Evolutionary conservation across 2,888 invertebrate species (phyloP).

Genomic region (Parnassius smintheus): DNA sequence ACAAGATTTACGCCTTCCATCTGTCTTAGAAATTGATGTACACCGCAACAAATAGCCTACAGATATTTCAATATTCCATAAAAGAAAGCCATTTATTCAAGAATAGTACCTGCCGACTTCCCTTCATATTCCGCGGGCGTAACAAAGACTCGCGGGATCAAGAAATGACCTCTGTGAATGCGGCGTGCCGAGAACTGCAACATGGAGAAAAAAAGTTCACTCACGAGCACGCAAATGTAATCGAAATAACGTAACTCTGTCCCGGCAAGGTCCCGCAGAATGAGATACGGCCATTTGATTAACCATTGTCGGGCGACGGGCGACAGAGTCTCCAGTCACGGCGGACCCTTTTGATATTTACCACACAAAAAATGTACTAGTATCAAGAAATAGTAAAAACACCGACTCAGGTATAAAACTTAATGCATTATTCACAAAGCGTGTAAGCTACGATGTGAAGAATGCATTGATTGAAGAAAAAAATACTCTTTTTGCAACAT

Average conservation of each 20-base stretch:
- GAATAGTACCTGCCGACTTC: constrained; percentile 53
- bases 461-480: constrained; percentile 13
- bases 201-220: constrained; percentile 52
- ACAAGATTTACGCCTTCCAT: constrained; percentile 66
- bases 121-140: constrained; percentile 72
- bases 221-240: constrained; percentile 80
- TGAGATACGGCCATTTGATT: constrained; percentile 79
- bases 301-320: constrained; percentile 67
- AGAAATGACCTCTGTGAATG: constrained; percentile 66
- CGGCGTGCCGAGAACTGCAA: constrained; percentile 43
- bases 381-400: constrained; percentile 28
- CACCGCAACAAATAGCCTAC: constrained; percentile 59
- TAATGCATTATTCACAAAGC: constrained; percentile 25
- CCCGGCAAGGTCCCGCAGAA: constrained; percentile 60
- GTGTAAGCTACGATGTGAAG: constrained; percentile 6
- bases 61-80: constrained; percentile 74
- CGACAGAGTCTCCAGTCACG: constrained; percentile 50
- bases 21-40: constrained; percentile 70
- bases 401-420: constrained; percentile 26
- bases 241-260: constrained; percentile 69
- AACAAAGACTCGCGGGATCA: constrained; percentile 66
- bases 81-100: constrained; percentile 72
- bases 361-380: constrained; percentile 27
- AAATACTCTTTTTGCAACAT: constrained; percentile 1
- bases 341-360: constrained; percentile 40